Evolutionary conservation across 2,797 vertebrate species (phyloP), one percentile per base, ranked within the genome.

Genomic region (Presbytis comata): DNA sequence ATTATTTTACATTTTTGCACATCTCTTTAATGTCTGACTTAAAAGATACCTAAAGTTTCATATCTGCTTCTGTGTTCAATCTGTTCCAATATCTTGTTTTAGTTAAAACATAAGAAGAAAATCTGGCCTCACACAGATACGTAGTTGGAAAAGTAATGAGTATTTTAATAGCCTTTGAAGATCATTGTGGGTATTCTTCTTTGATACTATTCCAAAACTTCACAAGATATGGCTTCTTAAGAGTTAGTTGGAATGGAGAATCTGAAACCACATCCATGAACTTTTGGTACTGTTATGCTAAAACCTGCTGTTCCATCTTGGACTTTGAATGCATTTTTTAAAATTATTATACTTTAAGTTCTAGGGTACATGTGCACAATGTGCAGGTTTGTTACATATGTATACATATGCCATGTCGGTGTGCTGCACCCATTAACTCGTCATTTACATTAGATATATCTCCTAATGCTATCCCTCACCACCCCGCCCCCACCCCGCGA

Each of bases 41-140:
- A 46, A 86, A 59, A 87, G 46, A 89, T 28, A 44, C 19, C 4
- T 28, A 53, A 87, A 61, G 64, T 80, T 67, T 80, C 33, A 82
- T 11, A 12, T n/a, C 64, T 88, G 48, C 33, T 82, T 92, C 50
- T 81, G 16, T 28, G 88, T 70, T 87, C 55, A 87, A 4, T 89
- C 41, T 76, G 24, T 94, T 96, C 89, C 44, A 81, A 19, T 86
- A 94, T 55, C n/a, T 93, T 76, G 30, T 53, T 95, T 91, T 93
- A 8, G 46, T 57, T 91, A n/a, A 88, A 90, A 95, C 24, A 33
- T 55, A 44, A 75, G 53, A 85, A 93, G 50, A 94, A 81, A 79
- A 80, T 72, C 61, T 97, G 83, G 24, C 30, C 24, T 82, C 72
- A 41, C 5, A 61, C 5, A n/a, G n/a, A 44, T 50, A 41, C 1